Conservation (phyloP, 2,888 invertebrate genomes). For the Cotesia congregata region DNA sequence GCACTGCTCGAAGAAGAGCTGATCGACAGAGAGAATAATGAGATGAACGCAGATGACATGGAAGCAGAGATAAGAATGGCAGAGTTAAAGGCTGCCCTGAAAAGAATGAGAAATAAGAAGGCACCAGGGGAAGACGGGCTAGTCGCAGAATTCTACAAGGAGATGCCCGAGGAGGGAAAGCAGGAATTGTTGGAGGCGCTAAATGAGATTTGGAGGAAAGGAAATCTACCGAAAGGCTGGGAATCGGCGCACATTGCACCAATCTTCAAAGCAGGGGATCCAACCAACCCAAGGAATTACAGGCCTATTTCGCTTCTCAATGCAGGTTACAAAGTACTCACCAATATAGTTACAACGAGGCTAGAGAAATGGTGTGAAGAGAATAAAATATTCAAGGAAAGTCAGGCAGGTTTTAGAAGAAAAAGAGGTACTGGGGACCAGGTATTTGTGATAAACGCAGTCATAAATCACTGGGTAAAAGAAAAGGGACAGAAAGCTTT, state of each 20-base stretch:
- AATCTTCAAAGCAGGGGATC: constrained; percentile 2
- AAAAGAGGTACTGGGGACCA: neutral
- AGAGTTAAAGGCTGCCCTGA: neutral
- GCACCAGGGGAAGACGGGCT: neutral
- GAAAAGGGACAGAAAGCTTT: neutral
- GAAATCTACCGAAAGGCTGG: neutral
- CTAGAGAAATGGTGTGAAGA: neutral
- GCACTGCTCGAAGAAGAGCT: no score
- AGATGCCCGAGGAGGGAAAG: neutral
- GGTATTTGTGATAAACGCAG: neutral
- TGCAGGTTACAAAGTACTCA: neutral
- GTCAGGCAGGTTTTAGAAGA: neutral
- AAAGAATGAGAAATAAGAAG: neutral
- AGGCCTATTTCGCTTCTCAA: neutral
- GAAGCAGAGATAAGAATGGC: neutral
- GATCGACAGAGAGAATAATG: no score
- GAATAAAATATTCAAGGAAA: neutral
- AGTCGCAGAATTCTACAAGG: neutral
- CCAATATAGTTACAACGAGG: neutral
- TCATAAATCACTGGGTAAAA: neutral
- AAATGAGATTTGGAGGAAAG: neutral
- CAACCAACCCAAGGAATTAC: neutral
- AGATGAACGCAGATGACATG: neutral
- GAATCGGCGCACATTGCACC: neutral
- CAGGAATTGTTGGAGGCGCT: neutral